These are phyloP conservation scores for Enteromius paludinosus DNA, from an alignment of 2,797 vertebrate species.

Conservation along the genomic window DNA sequence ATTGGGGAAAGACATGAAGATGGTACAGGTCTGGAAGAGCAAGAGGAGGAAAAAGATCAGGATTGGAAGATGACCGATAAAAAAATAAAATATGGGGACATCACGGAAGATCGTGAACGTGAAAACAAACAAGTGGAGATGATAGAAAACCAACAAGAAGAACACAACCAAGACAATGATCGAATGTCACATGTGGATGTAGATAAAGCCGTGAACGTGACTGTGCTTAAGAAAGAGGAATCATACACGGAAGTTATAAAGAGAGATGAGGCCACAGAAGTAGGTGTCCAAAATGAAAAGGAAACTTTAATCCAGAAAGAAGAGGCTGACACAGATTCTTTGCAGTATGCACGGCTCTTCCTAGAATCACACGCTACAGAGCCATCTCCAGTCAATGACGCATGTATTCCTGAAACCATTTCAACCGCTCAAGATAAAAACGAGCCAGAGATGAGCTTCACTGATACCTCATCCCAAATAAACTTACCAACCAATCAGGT, in stretches of 20 bases:
- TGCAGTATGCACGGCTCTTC: neutral
- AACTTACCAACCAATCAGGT: neutral
- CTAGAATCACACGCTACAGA: neutral
- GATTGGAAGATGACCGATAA: neutral
- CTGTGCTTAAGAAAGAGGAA: neutral
- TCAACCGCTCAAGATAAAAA: neutral
- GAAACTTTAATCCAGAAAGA: neutral
- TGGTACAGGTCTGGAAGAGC: neutral
- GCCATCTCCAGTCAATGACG: neutral
- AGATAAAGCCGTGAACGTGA: neutral
- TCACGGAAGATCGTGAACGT: neutral
- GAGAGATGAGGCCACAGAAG: neutral
- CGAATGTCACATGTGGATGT: neutral
- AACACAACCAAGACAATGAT: neutral
- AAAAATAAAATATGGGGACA: neutral
- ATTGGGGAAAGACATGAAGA: too few species aligned
- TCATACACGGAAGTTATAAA: neutral
- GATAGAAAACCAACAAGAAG: neutral
- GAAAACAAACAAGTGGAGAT: neutral
- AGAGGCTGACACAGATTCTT: neutral
- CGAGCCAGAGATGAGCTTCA: neutral
- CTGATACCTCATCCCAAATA: neutral
- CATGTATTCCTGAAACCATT: slow-evolving; percentile 3
- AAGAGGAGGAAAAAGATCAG: neutral
- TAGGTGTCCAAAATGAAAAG: neutral